Evolutionary conservation across 2,113 vertebrate genomes (phyloP), one percentile per base, ranked within the genome.

Genomic region (Monarcha castaneiventris): DNA sequence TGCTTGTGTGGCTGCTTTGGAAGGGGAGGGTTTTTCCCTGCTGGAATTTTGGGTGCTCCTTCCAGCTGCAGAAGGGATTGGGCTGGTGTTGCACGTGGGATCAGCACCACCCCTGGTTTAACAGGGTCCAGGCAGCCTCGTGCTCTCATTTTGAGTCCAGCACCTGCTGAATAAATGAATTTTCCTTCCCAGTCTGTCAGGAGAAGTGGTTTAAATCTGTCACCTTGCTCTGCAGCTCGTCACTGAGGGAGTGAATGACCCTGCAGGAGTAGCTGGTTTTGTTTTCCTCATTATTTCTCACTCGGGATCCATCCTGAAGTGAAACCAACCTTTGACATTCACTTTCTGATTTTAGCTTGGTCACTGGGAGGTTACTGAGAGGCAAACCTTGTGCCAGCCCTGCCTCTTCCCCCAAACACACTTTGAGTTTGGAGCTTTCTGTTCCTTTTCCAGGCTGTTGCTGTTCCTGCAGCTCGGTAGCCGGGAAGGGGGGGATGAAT

Each of bases 391-490:
- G 61, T 39, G 76, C 81, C 62, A 14, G 6, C 43, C 43, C 63
- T 39, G 33, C 66, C 32, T 43, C 41, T 84, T 17, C 26, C 56
- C 46, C 49, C 33, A 10, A 6, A 39, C 26, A 2, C 17, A 0
- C 32, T n/a, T 23, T 1, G 2, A 6, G 26, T 69, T 26, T 35
- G 3, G 35, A 68, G 44, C 54, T 72, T 88, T 52, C 41, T 66
- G 61, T 20, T 71, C 0, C 0, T 72, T 69, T 81, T 16, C 35
- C 61, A 18, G 35, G 2, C 21, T 17, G 17, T 13, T 43, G 52
- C 23, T 79, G 32, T 27, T 30, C 66, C 52, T 61, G 33, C 64
- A 61, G 2, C 43, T 48, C 4, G 1, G 23, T 11, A 4, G 16
- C 44, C 12, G 66, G 62, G 64, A 6, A 13, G 13, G 26, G 58